Evolutionary conservation across 2,113 vertebrate species (phyloP), one percentile per base, ranked within the genome.

Genomic region (Hypomesus transpacificus): DNA sequence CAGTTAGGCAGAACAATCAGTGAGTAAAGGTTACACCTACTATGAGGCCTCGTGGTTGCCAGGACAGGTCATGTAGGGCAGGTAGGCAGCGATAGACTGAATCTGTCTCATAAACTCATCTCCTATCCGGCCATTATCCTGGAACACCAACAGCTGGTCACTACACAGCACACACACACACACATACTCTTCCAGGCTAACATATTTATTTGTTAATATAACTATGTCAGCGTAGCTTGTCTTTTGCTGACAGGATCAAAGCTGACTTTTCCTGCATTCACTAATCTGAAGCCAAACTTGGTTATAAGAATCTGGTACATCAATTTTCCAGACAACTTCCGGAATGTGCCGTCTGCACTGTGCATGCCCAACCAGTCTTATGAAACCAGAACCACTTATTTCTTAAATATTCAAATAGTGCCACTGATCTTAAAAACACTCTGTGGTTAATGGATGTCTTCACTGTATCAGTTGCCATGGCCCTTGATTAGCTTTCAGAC

Each of bases 41-140:
- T 95, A 95, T 66, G 86, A 77, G 9, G 89, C 70, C 39, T 96
- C 93, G 0, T 96, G 95, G 78, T 96, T 96, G 61, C 95, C 95
- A 0, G 94, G 95, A 69, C 94, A 95, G 0, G 95, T 95, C 95
- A 96, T 95, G 74, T 95, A 95, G 0, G 94, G 94, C 39, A 94
- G 85, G 16, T 90, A 94, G 69, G 94, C 94, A 0, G 95, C 94
- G 24, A 96, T 92, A 0, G 95, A 91, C 72, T 96, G 91, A 0
- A 95, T 92, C 85, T 94, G 92, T 58, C 87, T 86, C 95, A 96
- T 95, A 84, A 95, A 95, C 81, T 90, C 91, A 18, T 95, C 95
- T 22, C 94, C 94, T 0, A 95, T 90, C 0, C 84, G 87, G 21
- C 88, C 93, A 0, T 95, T 92, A 73, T 93, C 90, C 93, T 95